phyloP scores from a whole-genome alignment of 2,797 vertebrate species.

The Thunnus albacares region DNA sequence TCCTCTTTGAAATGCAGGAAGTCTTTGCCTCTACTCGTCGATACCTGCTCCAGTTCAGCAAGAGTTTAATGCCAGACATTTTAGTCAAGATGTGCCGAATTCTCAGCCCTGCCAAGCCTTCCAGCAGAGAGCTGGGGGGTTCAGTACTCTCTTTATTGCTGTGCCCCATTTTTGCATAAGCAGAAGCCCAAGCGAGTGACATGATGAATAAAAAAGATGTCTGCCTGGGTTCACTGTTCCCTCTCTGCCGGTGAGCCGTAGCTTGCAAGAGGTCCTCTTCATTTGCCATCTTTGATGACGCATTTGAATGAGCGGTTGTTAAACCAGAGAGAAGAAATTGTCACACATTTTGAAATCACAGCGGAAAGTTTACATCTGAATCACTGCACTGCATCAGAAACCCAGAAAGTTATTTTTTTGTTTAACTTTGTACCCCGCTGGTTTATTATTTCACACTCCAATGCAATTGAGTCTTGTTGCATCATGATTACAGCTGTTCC shows the following conservation, averaged over 20 bases:
- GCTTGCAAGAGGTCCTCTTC: constrained; percentile 33
- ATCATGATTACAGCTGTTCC: constrained; percentile 68
- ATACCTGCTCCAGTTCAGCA: constrained; percentile 44
- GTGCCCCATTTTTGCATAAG: constrained; percentile 37
- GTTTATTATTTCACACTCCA: constrained; percentile 47
- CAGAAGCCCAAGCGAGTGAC: constrained; percentile 39
- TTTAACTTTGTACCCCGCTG: constrained; percentile 20
- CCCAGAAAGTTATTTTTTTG: not conserved
- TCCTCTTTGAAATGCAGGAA: constrained; percentile 23
- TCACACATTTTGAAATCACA: constrained; percentile 41
- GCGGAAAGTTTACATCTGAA: constrained; percentile 24
- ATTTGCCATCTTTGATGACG: constrained; percentile 47
- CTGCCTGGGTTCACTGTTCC: constrained; percentile 50
- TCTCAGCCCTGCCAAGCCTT: constrained; percentile 31
- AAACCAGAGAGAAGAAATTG: constrained; percentile 32
- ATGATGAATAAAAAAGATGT: constrained; percentile 55
- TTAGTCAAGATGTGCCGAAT: constrained; percentile 50
- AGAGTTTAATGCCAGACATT: constrained; percentile 56
- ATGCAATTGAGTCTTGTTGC: constrained; percentile 64
- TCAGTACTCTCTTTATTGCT: constrained; percentile 43
- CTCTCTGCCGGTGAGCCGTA: constrained; percentile 49
- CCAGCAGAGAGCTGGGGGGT: constrained; percentile 55
- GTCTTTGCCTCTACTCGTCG: constrained; percentile 52
- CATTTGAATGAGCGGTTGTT: constrained; percentile 33
- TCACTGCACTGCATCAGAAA: constrained; percentile 27